phyloP scores from a whole-genome alignment of 2,113 vertebrate genomes.

The Trematomus loennbergii region DNA sequence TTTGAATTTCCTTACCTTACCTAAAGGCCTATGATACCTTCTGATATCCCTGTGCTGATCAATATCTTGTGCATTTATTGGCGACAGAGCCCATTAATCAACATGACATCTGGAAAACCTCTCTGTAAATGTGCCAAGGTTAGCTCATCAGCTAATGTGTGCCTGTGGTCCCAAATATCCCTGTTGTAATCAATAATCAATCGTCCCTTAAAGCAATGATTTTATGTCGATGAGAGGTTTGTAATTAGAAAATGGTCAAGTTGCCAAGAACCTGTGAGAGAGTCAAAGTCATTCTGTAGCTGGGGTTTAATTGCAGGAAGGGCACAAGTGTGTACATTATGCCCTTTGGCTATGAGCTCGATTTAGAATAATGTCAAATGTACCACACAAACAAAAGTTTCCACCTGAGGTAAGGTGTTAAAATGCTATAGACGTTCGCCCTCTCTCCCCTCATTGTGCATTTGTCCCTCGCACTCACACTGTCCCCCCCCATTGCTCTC shows the following conservation, averaged over 20 bases:
- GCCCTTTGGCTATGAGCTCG: slow-evolving; percentile 1
- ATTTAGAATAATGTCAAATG: not conserved
- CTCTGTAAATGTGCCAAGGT: slow-evolving; percentile 6
- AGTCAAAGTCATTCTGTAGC: not conserved
- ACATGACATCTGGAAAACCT: not conserved
- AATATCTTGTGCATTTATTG: slow-evolving; percentile 1
- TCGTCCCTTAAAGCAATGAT: slow-evolving; percentile 63
- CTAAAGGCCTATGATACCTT: not conserved
- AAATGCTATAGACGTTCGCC: slow-evolving; percentile 26
- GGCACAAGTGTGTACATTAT: slow-evolving; percentile 3
- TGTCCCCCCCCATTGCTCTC: slow-evolving; percentile 17
- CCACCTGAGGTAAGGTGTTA: slow-evolving; percentile 22
- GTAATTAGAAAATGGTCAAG: slow-evolving; percentile 26
- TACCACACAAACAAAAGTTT: slow-evolving; percentile 7
- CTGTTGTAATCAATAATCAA: slow-evolving; percentile 44
- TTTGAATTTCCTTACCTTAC: too few relatives aligned
- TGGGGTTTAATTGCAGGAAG: not conserved
- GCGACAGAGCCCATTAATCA: slow-evolving; percentile 6
- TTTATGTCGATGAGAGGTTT: slow-evolving; percentile 43
- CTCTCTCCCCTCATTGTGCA: slow-evolving; percentile 30
- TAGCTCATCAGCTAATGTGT: not conserved
- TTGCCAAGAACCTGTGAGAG: not conserved
- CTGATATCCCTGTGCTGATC: not conserved
- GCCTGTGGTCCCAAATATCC: not conserved
- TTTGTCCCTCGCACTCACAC: slow-evolving; percentile 15